Evolutionary conservation across 2,113 vertebrate genomes (phyloP).

Genomic region (Platichthys flesus): DNA sequence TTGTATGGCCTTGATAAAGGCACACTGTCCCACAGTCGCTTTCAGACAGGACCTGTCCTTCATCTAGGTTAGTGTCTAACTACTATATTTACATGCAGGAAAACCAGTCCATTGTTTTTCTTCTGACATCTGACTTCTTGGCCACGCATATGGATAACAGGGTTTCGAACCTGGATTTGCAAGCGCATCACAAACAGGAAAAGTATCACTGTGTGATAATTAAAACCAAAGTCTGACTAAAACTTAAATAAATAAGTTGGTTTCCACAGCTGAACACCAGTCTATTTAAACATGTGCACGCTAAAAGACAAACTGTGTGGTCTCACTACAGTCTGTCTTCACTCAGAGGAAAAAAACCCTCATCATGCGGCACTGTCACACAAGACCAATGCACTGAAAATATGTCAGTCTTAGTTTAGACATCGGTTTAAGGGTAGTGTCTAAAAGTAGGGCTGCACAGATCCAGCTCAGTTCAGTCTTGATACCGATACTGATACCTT

Average conservation of each 20-base stretch:
- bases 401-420: not conserved
- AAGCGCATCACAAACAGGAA: not conserved
- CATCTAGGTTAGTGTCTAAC: not conserved
- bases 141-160: too few relatives aligned
- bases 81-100: not conserved
- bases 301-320: slow-evolving; percentile 31
- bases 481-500: not conserved
- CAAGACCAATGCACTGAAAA: not conserved
- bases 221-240: slow-evolving; percentile 19
- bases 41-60: not conserved
- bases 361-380: not conserved
- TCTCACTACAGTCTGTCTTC: not conserved
- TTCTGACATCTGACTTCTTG: not conserved
- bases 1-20: too few relatives aligned
- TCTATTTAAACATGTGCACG: slow-evolving; percentile 15
- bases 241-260: not conserved
- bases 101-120: not conserved
- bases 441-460: not conserved
- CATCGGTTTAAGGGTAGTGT: not conserved
- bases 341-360: not conserved
- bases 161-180: not conserved
- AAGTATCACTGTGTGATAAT: not conserved
- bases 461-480: not conserved
- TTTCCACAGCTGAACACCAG: slow-evolving; percentile 34
- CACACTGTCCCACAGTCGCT: not conserved